Conservation (phyloP, 2,888 invertebrate species). For the Hirtodrosophila duncani region DNA sequence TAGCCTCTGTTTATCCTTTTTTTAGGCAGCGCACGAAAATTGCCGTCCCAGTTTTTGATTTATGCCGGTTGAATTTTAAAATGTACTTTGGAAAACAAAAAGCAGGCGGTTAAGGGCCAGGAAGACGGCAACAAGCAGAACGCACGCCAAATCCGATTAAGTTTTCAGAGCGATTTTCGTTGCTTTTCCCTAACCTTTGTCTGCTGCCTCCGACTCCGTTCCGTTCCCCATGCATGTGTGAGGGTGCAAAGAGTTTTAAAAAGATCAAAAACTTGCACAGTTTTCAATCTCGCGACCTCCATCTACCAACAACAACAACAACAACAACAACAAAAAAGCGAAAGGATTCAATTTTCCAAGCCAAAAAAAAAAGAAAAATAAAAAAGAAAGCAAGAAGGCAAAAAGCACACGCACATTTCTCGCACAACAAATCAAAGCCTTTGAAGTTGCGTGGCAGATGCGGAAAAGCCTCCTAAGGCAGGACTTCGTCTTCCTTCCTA, state of each 20-base stretch:
- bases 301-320: too few relatives aligned
- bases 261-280: slow-evolving; percentile 51
- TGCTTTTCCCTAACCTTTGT: background rate
- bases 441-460: slow-evolving; percentile 48
- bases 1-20: slow-evolving; percentile 58
- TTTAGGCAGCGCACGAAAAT: slow-evolving; percentile 59
- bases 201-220: slow-evolving; percentile 5
- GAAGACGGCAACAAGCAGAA: slow-evolving; percentile 21
- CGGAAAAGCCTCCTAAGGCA: slow-evolving; percentile 7
- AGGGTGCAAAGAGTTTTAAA: slow-evolving; percentile 47
- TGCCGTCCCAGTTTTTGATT: slow-evolving; percentile 65
- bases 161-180: slow-evolving; percentile 52
- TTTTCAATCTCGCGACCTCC: slow-evolving; percentile 42
- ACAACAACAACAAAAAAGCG: slow-evolving; percentile 48
- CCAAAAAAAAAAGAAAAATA: too few relatives aligned
- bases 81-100: slow-evolving; percentile 30
- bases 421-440: slow-evolving; percentile 61
- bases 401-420: slow-evolving; percentile 31
- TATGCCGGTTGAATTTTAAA: slow-evolving; percentile 72
- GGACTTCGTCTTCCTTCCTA: too few relatives aligned
- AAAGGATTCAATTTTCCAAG: slow-evolving; percentile 64
- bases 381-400: slow-evolving; percentile 18
- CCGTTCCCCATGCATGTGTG: slow-evolving; percentile 15
- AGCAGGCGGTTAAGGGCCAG: background rate
- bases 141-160: slow-evolving; percentile 68